phyloP scores from a whole-genome alignment of 2,113 vertebrate genomes.

The Corvus moneduloides region DNA sequence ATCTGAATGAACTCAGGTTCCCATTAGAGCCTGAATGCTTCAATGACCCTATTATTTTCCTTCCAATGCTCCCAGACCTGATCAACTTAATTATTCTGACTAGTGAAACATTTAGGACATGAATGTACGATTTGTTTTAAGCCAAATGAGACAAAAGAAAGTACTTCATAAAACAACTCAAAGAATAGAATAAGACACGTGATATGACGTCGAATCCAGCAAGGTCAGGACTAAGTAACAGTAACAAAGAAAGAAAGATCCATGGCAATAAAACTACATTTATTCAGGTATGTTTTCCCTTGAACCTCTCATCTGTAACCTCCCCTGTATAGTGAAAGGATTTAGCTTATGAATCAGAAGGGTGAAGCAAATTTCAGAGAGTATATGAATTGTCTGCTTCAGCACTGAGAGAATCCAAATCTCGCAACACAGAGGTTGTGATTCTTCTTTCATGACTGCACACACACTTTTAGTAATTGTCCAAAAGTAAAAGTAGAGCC shows the following conservation, averaged over 20 bases:
- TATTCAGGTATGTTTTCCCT: background rate
- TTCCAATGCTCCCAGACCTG: constrained; percentile 70
- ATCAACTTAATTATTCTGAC: constrained; percentile 81
- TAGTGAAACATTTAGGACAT: constrained; percentile 74
- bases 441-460: background rate
- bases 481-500: background rate
- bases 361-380: background rate
- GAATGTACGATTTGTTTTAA: constrained; percentile 72
- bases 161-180: constrained; percentile 36
- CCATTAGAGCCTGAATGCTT: constrained; percentile 74
- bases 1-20: constrained; percentile 75
- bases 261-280: background rate
- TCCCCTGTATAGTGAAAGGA: background rate
- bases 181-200: background rate
- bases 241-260: background rate
- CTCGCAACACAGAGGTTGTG: background rate
- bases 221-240: constrained; percentile 22
- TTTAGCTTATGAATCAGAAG: background rate
- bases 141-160: constrained; percentile 67
- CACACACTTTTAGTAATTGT: background rate
- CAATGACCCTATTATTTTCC: constrained; percentile 76
- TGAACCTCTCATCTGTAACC: background rate
- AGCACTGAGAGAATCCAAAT: background rate
- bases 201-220: constrained; percentile 3
- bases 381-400: background rate